Conservation (phyloP, 2,888 invertebrate genomes). For the Hyles lineata region DNA sequence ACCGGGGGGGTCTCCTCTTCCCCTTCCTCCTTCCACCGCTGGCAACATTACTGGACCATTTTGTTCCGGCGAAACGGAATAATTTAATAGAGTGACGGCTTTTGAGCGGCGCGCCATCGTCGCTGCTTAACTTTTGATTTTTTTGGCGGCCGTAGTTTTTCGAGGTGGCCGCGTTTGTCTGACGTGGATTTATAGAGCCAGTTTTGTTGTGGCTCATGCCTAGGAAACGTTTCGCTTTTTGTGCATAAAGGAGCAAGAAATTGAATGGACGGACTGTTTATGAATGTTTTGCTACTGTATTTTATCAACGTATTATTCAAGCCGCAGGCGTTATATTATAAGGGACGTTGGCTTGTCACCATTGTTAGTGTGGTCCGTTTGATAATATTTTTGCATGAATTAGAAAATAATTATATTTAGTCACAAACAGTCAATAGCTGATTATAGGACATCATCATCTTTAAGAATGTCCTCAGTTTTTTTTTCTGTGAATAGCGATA, state of each 20-base stretch:
- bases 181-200: constrained; percentile 29
- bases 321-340: too few species aligned
- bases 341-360: too few species aligned
- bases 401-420: too few species aligned
- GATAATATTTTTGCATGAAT: too few species aligned
- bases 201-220: constrained; percentile 5
- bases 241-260: constrained; percentile 7
- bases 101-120: constrained; percentile 62
- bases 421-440: too few species aligned
- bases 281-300: not conserved
- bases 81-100: constrained; percentile 77
- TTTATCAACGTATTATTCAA: not conserved
- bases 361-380: too few species aligned
- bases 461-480: too few species aligned
- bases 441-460: too few species aligned
- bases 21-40: constrained; percentile 61
- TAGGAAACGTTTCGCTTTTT: constrained; percentile 11
- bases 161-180: constrained; percentile 17
- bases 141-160: constrained; percentile 27
- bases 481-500: too few species aligned
- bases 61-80: constrained; percentile 73
- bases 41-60: constrained; percentile 74
- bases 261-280: not conserved
- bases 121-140: constrained; percentile 52
- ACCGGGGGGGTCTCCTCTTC: constrained; percentile 41